Conservation (phyloP, 1,140 invertebrate genomes). For the Bombus confusus region DNA sequence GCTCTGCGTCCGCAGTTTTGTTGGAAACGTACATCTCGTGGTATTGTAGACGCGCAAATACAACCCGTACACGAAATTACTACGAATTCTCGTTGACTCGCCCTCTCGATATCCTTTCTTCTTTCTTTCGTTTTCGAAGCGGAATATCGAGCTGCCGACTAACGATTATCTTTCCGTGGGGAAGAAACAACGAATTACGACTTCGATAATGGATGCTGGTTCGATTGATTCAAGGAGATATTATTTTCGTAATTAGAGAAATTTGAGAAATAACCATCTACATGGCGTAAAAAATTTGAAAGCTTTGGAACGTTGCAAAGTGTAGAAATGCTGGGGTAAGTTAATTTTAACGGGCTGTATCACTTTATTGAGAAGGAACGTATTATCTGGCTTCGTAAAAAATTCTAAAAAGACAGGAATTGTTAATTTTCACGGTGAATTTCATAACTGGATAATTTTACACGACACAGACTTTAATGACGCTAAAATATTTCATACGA, state of each 20-base stretch:
- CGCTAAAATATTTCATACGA: neutral
- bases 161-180: neutral
- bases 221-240: too few species aligned
- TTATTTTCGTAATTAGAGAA: neutral
- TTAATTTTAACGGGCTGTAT: neutral
- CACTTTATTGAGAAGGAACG: neutral
- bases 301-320: neutral
- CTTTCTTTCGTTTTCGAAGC: neutral
- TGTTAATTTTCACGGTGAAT: neutral
- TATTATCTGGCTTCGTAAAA: neutral
- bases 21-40: neutral
- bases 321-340: neutral
- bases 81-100: neutral
- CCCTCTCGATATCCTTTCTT: too few species aligned
- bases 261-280: too few species aligned
- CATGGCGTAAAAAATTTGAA: neutral
- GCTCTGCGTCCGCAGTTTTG: neutral
- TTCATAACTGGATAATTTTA: neutral
- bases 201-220: too few species aligned
- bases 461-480: neutral
- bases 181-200: neutral
- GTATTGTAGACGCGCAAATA: neutral
- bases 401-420: neutral
- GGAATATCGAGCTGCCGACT: neutral
- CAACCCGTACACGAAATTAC: neutral